These are phyloP conservation scores for Pyrrhosoma nymphula DNA, from an alignment of 2,888 invertebrate species.

Conservation along the genomic window DNA sequence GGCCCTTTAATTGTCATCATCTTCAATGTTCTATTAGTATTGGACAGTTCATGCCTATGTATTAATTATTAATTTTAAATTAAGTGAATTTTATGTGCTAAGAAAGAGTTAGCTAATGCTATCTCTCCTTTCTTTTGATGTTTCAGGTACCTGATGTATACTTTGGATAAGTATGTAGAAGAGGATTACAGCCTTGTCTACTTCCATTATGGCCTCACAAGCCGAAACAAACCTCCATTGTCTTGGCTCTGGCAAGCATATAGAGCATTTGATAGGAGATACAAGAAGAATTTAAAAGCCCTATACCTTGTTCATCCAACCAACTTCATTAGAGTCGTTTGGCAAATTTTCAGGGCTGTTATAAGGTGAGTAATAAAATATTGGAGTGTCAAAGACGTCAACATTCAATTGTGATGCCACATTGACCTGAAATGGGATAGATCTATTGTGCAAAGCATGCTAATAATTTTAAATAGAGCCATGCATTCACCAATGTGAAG, in stretches of 20 bases:
- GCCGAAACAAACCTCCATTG: constrained; percentile 96
- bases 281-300: constrained; percentile 99
- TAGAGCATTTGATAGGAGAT: constrained; percentile 97
- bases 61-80: no score
- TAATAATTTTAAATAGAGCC: no score
- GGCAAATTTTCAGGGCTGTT: constrained; percentile 96
- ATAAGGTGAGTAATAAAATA: constrained; percentile 82
- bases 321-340: constrained; percentile 95
- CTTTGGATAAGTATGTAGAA: constrained; percentile 97
- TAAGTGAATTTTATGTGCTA: no score
- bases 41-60: no score
- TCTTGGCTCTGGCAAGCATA: constrained; percentile 98
- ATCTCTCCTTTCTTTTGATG: constrained; percentile 69
- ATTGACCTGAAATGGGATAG: no score
- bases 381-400: constrained; percentile 22
- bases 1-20: no score
- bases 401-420: no score
- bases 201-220: constrained; percentile 97
- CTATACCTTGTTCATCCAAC: constrained; percentile 99
- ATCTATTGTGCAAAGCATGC: no score
- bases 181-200: constrained; percentile 99
- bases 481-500: no score
- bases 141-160: constrained; percentile 93
- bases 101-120: no score
- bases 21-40: no score